Evolutionary conservation across 2,888 invertebrate species (phyloP).

Genomic region (Dryocosmus kuriphilus): DNA sequence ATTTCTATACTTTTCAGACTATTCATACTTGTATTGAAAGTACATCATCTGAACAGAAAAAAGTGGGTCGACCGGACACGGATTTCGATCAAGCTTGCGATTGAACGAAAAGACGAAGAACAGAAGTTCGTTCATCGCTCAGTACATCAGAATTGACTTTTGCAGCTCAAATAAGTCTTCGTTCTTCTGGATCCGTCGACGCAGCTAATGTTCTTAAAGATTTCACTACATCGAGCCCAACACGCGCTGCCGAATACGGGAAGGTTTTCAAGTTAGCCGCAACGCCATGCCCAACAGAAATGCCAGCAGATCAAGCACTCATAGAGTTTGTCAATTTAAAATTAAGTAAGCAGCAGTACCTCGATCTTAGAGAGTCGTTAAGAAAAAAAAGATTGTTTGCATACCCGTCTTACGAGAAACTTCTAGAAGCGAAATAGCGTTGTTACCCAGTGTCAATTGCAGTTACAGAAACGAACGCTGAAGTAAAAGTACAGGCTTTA

Average conservation of each 20-base stretch:
- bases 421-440: conserved; percentile 48
- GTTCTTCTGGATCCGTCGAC: conserved; percentile 24
- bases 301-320: conserved; percentile 46
- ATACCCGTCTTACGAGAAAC: background rate
- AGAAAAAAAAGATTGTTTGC: background rate
- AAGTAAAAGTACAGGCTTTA: conserved; percentile 57
- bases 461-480: conserved; percentile 52
- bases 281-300: too few species aligned
- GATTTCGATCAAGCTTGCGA: conserved; percentile 36
- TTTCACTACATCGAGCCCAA: too few species aligned
- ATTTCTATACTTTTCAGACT: background rate
- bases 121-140: too few species aligned
- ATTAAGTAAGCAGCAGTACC: conserved; percentile 37
- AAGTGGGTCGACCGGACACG: conserved; percentile 13
- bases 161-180: conserved; percentile 45
- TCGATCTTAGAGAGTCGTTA: background rate
- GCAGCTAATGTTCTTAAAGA: conserved; percentile 43
- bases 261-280: conserved; percentile 37
- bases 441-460: conserved; percentile 57
- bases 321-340: conserved; percentile 44
- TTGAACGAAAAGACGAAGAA: background rate
- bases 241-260: background rate
- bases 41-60: background rate
- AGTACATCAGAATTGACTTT: conserved; percentile 33
- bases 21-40: background rate